Conservation (phyloP, 2,797 vertebrate species). For the Peromyscus attwateri region DNA sequence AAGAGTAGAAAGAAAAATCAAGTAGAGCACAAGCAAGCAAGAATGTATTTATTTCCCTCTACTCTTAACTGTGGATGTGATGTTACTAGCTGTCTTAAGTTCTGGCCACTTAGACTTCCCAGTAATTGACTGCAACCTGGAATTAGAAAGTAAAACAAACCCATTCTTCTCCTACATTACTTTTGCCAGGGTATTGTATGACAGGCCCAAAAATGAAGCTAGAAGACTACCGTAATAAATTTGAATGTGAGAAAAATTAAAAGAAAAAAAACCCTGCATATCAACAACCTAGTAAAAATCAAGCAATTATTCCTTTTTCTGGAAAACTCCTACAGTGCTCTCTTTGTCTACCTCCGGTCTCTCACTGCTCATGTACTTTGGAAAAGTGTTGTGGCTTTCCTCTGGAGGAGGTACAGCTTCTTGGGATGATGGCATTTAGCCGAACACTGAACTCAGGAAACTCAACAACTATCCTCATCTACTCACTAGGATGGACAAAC, state of each 20-base stretch:
- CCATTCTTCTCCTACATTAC: neutral
- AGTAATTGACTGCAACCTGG: neutral
- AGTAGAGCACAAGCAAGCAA: neutral
- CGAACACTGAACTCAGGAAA: neutral
- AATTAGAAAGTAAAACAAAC: neutral
- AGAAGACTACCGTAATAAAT: neutral
- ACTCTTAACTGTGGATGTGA: neutral
- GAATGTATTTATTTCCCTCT: neutral
- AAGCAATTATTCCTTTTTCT: neutral
- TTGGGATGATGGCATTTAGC: neutral
- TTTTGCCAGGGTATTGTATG: neutral
- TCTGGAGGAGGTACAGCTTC: neutral
- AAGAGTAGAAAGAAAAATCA: neutral
- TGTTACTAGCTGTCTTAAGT: neutral
- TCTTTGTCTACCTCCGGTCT: neutral
- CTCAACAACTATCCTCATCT: neutral
- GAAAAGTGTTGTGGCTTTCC: neutral
- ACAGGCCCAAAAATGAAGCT: neutral
- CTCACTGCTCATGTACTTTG: neutral
- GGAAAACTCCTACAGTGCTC: neutral
- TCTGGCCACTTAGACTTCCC: neutral
- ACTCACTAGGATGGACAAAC: neutral
- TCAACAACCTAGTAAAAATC: neutral
- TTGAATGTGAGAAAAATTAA: neutral
- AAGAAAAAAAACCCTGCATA: neutral